Evolutionary conservation across 1,140 invertebrate genomes (phyloP), one percentile per base, ranked within the genome.

Genomic region (Branchinecta lynchi): DNA sequence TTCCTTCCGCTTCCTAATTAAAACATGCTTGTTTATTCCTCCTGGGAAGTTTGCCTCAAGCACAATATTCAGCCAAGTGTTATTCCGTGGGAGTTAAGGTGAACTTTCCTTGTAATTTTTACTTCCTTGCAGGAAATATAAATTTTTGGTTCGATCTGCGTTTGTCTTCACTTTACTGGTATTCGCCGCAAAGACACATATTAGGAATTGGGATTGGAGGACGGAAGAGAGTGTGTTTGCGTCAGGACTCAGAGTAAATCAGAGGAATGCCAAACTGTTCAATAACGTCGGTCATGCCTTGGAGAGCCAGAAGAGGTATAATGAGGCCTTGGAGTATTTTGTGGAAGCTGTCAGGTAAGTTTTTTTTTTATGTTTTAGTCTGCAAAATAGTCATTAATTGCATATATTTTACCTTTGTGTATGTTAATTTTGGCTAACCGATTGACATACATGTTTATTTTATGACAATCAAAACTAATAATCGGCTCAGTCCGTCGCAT

Each of bases 221-320:
- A 88, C 87, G 69, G 93, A 98, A 79, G 94, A 95, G 75, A 86
- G 88, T 10, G 87, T 98, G 75, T 98, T 96, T 77, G 90, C 90
- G 82, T 89, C 93, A 10, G 92, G 90, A 20, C 81, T 97, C 43
- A 87, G 87, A 78, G 91, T 96, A 5, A 96, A 95, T 76, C 87
- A 88, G 71, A 84, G 86, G 60, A 98, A 98, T 81, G 94, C 93
- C 3, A 97, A 97, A 79, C 81, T 97, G 3, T 96, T 93, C 80
- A 98, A 97, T 79, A 97, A 97, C 79, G 93, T 98, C 1, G 95
- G 94, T 0, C 93, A 96, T 78, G 92, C 93, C 0, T 80, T 96
- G 66, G 94, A 97, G 80, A 88, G 88, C 68, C 86, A 92, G 74
- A 86, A 87, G 0, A 83, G 85, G 43, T 94, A 88, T 76, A 82